Percentiles rank a stretch among this genome's conserved stretches.
These are phyloP conservation scores for Petaurus breviceps DNA, from an alignment of 2,113 vertebrate species.

Conservation along the genomic window DNA sequence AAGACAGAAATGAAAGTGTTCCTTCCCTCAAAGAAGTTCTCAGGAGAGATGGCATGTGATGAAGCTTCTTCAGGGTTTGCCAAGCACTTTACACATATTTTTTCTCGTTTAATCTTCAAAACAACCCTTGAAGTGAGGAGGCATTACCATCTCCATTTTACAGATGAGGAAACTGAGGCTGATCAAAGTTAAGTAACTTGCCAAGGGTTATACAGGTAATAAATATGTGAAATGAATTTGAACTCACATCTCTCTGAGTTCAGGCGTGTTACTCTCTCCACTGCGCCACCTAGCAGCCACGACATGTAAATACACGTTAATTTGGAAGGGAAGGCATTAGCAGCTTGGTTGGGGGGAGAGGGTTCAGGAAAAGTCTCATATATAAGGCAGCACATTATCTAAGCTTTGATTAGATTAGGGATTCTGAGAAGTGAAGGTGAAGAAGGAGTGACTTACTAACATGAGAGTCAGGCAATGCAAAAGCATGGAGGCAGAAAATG, in stretches of 20 bases:
- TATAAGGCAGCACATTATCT: background rate
- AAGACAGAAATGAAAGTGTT: background rate
- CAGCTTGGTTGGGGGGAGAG: background rate
- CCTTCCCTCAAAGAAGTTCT: background rate
- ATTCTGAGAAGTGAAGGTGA: background rate
- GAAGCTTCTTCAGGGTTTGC: background rate
- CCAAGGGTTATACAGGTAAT: background rate
- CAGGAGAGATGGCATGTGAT: background rate
- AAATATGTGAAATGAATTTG: background rate
- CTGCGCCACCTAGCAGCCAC: background rate
- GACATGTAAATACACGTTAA: background rate
- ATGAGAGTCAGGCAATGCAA: background rate
- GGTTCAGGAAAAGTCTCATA: background rate
- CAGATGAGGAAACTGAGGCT: background rate
- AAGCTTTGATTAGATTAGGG: background rate
- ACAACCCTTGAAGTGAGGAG: background rate
- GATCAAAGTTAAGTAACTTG: background rate
- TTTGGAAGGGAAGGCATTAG: background rate
- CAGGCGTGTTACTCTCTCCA: background rate
- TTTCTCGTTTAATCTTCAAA: background rate
- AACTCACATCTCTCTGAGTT: background rate
- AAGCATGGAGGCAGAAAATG: background rate
- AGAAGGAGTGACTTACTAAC: background rate
- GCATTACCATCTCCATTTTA: background rate
- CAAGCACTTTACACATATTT: background rate